A percentile compares a stretch with the other conserved stretches of the same genome.
phyloP scores from a whole-genome alignment of 2,888 invertebrate genomes.

The Petrolisthes cinctipes region DNA sequence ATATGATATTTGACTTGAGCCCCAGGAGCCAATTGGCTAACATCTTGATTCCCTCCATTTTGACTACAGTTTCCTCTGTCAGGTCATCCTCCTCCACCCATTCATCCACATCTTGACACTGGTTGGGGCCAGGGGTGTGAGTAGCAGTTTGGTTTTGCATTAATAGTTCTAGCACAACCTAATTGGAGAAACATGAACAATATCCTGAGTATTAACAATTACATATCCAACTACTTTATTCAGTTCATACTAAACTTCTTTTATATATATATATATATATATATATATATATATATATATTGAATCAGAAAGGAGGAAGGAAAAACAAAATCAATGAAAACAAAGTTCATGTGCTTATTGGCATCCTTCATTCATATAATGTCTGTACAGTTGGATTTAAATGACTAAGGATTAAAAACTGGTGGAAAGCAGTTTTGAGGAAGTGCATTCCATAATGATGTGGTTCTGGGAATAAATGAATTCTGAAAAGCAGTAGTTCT shows the following conservation, averaged over 20 bases:
- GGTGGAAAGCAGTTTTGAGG: no score
- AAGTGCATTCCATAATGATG: no score
- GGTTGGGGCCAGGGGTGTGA: slow-evolving; percentile 48
- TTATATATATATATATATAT: background rate
- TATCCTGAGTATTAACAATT: background rate
- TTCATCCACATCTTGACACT: slow-evolving; percentile 71
- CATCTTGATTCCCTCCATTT: slow-evolving; percentile 89
- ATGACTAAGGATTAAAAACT: no score
- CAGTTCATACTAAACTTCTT: no score
- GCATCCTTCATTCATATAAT: no score
- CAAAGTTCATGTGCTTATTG: no score
- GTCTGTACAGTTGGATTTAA: no score
- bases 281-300: background rate
- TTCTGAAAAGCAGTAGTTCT: no score
- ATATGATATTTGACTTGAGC: slow-evolving; percentile 86
- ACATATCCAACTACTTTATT: background rate
- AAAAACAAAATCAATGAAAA: background rate
- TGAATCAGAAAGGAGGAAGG: background rate
- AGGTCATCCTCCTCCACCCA: slow-evolving; percentile 91
- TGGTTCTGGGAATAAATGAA: no score
- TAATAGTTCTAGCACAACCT: slow-evolving; percentile 92
- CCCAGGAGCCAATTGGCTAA: slow-evolving; percentile 97
- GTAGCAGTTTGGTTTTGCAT: slow-evolving; percentile 72
- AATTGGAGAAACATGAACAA: background rate
- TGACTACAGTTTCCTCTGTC: slow-evolving; percentile 82